phyloP scores from a whole-genome alignment of 2,113 vertebrate species.

The Dromas ardeola region DNA sequence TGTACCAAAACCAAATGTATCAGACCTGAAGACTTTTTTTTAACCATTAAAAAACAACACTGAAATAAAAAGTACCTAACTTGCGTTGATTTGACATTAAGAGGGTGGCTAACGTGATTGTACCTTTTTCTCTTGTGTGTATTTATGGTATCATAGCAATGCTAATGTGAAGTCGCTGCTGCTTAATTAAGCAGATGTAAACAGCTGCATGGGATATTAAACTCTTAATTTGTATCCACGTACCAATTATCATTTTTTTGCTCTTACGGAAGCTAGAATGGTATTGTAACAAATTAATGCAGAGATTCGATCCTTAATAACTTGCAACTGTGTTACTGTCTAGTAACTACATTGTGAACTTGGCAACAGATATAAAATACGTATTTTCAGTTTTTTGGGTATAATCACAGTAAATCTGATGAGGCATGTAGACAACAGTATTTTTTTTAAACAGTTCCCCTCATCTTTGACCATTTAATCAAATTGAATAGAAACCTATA shows the following conservation, averaged over 20 bases:
- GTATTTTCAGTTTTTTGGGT: neutral
- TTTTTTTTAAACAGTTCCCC: neutral
- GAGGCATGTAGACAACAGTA: neutral
- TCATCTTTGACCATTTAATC: neutral
- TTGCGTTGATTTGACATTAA: neutral
- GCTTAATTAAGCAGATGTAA: slow-evolving; percentile 56
- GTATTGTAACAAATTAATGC: neutral
- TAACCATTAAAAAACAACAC: neutral
- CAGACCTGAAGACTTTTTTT: neutral
- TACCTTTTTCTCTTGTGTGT: neutral
- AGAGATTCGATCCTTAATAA: neutral
- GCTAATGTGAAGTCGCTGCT: slow-evolving; percentile 34
- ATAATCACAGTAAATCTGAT: neutral
- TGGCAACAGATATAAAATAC: neutral
- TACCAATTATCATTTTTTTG: neutral
- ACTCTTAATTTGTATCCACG: neutral
- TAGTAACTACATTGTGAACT: neutral
- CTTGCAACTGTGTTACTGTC: neutral
- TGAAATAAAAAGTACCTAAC: neutral
- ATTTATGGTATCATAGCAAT: neutral
- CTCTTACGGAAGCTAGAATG: neutral
- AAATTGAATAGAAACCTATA: neutral
- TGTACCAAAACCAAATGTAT: neutral
- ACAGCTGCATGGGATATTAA: slow-evolving; percentile 57
- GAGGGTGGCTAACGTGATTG: neutral